Base-by-base conservation (phyloP, 2,888 invertebrate genomes). In the Trichogramma dendrolimi region DNA sequence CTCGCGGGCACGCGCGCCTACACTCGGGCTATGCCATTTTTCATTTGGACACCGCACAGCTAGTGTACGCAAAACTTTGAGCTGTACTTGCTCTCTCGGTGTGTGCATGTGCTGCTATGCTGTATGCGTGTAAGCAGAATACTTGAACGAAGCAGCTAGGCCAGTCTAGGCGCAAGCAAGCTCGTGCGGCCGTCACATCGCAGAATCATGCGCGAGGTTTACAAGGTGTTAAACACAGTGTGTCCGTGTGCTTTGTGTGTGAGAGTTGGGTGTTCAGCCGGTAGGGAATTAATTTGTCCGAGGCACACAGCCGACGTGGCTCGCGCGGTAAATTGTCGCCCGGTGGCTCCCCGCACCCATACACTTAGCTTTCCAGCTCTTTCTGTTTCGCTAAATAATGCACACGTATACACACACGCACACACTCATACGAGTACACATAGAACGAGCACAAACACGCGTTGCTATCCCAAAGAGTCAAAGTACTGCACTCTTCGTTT, bases 281-380 rank as follows among this genome's bases (percentile, higher is more conserved):
- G 71, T 71, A 68, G 70, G 71, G 73, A 75, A 75, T 75, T 75
- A 75, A 75, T 75, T 75, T 75, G 75, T 73, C 74, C 73, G 68
- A 73, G 66, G 11, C 27, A 48, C 5, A 56, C 62, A 14, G 71
- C 27, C 72, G 74, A 75, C 73, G 73, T 75, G 27, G 27, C 27
- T 27, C 71, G 72, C 71, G 72, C 73, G 73, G 73, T 72, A 75
- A 73, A 75, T 75, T 73, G 73, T 73, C 72, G 73, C 67, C 66
- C 68, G 67, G 67, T 54, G 62, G 65, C 67, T 63, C 66, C 67
- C 65, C 51, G 56, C 52, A 60, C 46, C 43, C 60, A 43, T 27
- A 27, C 27, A 27, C 27, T 27, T 27, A 27, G 27, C 27, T 27
- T 53, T 60, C 55, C 38, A 41, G 52, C 44, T 57, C 55, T 63